Evolutionary conservation across 2,888 invertebrate genomes (phyloP), one percentile per base, ranked within the genome.

Genomic region (Cyclophora albipunctata): DNA sequence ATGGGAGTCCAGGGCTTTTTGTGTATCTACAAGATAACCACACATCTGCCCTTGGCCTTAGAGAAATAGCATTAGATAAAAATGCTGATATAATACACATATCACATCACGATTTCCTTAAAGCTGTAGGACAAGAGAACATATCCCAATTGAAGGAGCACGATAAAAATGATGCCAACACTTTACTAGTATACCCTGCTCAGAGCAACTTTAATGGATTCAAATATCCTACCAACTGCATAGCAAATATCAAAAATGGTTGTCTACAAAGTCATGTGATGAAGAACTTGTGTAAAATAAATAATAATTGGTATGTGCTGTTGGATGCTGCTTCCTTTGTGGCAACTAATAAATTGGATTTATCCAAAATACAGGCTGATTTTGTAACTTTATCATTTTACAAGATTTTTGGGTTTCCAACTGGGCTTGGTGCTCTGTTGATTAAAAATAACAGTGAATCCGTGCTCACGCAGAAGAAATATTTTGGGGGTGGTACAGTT

Each of bases 401-500:
- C 84, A 99, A 98, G 90, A 95, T 99, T 69, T 98, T 99, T 88
- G 92, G 92, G 33, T 98, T 95, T 78, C 99, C 99, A 2, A 98
- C 98, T 47, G 99, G 99, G 3, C 84, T 98, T 20, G 99, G 98
- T 37, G 98, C 96, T 6, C 77, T 98, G 33, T 73, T 98, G 50
- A 93, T 98, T 0, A 92, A 89, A 68, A 95, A 94, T 70, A 73
- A 80, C 33, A 92, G 92, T 71, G 81, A 84, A 41, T 54, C 84
- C 66, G 80, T 92, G 5, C 81, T 97, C 56, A 85, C 90, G 52
- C 79, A 87, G 45, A 93, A 94, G 70, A 84, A 77, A 49, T 98
- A 96, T 78, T 98, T 96, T 87, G 98, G 98, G 33, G 99, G 98
- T 42, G 99, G 99, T 5, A 97, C 98, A 2, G 96, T 99, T 5